A percentile compares a stretch with the other conserved stretches of the same genome.
phyloP scores from a whole-genome alignment of 2,797 vertebrate genomes.

The Sebastes baramenuke region DNA sequence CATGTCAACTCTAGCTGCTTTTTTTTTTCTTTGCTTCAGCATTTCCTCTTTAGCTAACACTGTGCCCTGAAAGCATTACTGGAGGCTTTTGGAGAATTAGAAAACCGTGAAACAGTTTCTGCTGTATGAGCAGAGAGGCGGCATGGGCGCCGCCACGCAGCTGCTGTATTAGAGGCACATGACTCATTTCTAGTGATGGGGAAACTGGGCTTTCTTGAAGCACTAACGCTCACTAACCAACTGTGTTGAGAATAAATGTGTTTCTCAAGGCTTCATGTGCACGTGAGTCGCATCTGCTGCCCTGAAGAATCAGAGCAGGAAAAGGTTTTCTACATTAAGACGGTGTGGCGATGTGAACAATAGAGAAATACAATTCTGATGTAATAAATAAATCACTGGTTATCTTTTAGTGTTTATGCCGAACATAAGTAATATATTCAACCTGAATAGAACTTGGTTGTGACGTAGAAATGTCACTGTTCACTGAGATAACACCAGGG shows the following conservation, averaged over 20 bases:
- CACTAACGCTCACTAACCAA: constrained; percentile 13
- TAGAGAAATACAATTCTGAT: not conserved
- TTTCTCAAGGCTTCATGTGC: constrained; percentile 13
- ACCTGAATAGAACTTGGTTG: not conserved
- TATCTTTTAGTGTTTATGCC: not conserved
- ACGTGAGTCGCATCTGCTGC: not conserved
- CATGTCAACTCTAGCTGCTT: constrained; percentile 13
- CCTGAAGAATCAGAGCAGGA: not conserved
- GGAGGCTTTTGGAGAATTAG: constrained; percentile 47
- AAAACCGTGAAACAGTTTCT: constrained; percentile 49
- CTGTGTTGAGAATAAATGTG: constrained; percentile 15
- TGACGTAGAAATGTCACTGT: not conserved
- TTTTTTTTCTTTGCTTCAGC: not conserved
- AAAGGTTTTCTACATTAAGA: not conserved
- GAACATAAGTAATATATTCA: not conserved
- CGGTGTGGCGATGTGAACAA: not conserved
- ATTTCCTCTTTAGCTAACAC: constrained; percentile 36
- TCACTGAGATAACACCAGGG: not conserved
- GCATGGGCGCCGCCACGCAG: constrained; percentile 17
- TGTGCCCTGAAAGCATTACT: constrained; percentile 43
- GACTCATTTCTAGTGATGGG: constrained; percentile 36
- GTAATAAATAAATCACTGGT: not conserved
- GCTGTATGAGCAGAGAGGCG: constrained; percentile 37
- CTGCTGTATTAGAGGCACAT: constrained; percentile 36
- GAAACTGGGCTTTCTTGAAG: constrained; percentile 32